Evolutionary conservation across 1,140 invertebrate genomes (phyloP).

Genomic region (Wiebesia pumilae): DNA sequence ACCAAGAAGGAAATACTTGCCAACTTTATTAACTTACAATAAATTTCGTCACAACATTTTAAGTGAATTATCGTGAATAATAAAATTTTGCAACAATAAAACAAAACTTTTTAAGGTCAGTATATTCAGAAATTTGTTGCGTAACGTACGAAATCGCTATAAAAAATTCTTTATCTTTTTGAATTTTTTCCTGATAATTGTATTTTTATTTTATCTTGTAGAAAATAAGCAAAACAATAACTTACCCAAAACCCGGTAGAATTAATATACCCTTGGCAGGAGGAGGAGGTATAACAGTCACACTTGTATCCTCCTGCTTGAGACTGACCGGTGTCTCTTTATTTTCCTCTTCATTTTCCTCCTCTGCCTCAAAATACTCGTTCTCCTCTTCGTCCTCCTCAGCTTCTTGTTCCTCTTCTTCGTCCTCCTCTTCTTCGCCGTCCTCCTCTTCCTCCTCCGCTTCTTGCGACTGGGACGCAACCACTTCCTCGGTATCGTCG

Average conservation of each 20-base stretch:
- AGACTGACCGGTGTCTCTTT: constrained; percentile 39
- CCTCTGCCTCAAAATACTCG: constrained; percentile 54
- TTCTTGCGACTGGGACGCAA: constrained; percentile 47
- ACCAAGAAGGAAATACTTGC: no score
- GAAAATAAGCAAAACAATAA: constrained; percentile 41
- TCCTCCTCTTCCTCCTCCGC: constrained; percentile 57
- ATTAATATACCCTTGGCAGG: constrained; percentile 75
- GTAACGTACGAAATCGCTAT: no score
- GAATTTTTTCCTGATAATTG: no score
- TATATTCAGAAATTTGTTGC: no score
- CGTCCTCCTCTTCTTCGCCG: constrained; percentile 59
- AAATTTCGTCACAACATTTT: no score
- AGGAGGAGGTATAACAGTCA: constrained; percentile 60
- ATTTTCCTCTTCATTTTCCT: constrained; percentile 54
- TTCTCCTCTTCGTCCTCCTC: constrained; percentile 52
- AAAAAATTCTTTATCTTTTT: no score
- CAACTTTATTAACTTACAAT: no score
- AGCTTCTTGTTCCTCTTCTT: constrained; percentile 59
- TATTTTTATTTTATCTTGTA: no score
- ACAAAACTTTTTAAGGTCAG: no score
- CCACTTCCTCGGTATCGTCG: constrained; percentile 44
- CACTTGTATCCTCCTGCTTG: constrained; percentile 54
- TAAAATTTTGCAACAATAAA: no score
- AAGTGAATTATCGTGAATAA: no score
- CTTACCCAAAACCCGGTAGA: constrained; percentile 73